Percentiles rank a stretch among this genome's conserved stretches.
phyloP scores from a whole-genome alignment of 2,888 invertebrate genomes.

The Pedicia rivosa region DNA sequence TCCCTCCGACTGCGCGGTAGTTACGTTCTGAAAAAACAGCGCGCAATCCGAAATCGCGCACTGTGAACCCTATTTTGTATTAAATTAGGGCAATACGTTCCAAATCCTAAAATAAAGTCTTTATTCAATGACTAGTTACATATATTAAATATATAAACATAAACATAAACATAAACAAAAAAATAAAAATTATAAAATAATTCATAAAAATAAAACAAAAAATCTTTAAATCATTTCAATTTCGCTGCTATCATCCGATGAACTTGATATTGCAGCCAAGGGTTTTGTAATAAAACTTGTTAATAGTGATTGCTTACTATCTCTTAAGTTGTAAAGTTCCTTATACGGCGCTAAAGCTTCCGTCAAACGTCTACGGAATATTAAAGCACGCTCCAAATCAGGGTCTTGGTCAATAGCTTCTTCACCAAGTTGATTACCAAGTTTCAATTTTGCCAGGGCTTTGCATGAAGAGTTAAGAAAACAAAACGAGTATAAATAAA shows the following conservation, averaged over 20 bases:
- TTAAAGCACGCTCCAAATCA: slow-evolving; percentile 4
- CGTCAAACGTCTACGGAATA: slow-evolving; percentile 4
- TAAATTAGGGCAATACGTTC: too few species aligned
- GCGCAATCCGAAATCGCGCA: too few species aligned
- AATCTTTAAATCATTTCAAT: slow-evolving; percentile 1
- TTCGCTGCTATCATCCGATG: background rate
- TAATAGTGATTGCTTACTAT: background rate
- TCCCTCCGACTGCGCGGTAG: too few species aligned
- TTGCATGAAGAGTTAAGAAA: too few species aligned
- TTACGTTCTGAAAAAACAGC: too few species aligned
- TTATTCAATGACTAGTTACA: too few species aligned
- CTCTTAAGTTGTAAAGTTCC: background rate
- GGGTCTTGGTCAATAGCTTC: slow-evolving; percentile 5
- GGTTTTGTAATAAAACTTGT: slow-evolving; percentile 2
- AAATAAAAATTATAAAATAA: too few species aligned
- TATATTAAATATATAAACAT: too few species aligned
- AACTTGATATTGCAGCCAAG: background rate
- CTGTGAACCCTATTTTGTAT: too few species aligned
- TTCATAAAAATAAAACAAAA: slow-evolving; percentile 2
- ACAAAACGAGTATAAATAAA: too few species aligned
- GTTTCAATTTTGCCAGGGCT: slow-evolving; percentile 3
- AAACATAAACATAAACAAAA: too few species aligned
- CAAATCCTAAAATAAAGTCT: too few species aligned
- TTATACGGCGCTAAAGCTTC: slow-evolving; percentile 2
- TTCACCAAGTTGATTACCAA: slow-evolving; percentile 6